These are phyloP conservation scores for Bembecia ichneumoniformis DNA, from an alignment of 2,888 invertebrate species.

Conservation along the genomic window DNA sequence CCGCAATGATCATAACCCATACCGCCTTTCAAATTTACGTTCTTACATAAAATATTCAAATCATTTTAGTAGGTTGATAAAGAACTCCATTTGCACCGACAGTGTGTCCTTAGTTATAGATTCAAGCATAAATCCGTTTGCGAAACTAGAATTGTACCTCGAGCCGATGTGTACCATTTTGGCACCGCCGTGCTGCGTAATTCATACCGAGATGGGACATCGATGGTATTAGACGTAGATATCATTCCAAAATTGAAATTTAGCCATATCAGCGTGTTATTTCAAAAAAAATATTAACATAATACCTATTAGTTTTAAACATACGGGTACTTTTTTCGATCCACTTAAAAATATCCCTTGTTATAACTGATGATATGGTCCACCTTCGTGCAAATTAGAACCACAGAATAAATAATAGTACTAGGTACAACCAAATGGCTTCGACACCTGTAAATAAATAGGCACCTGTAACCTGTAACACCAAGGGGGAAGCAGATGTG, in stretches of 20 bases:
- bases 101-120: slow-evolving; percentile 35
- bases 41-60: too few relatives aligned
- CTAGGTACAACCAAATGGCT: too few relatives aligned
- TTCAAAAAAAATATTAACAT: not conserved
- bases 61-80: too few relatives aligned
- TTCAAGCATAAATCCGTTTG: slow-evolving; percentile 53
- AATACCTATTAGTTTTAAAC: not conserved
- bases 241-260: not conserved
- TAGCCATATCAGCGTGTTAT: not conserved
- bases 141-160: slow-evolving; percentile 42
- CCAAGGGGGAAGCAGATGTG: too few relatives aligned
- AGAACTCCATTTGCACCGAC: not conserved
- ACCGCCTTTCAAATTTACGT: too few relatives aligned
- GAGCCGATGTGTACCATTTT: slow-evolving; percentile 47
- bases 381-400: too few relatives aligned
- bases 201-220: slow-evolving; percentile 34
- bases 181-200: slow-evolving; percentile 37
- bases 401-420: too few relatives aligned
- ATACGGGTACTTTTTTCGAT: not conserved
- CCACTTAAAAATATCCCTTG: too few relatives aligned
- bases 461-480: too few relatives aligned
- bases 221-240: slow-evolving; percentile 13
- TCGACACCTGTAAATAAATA: too few relatives aligned
- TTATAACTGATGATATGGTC: too few relatives aligned
- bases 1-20: too few relatives aligned